phyloP scores from a whole-genome alignment of 2,113 vertebrate genomes.

The Ailurus styani region DNA sequence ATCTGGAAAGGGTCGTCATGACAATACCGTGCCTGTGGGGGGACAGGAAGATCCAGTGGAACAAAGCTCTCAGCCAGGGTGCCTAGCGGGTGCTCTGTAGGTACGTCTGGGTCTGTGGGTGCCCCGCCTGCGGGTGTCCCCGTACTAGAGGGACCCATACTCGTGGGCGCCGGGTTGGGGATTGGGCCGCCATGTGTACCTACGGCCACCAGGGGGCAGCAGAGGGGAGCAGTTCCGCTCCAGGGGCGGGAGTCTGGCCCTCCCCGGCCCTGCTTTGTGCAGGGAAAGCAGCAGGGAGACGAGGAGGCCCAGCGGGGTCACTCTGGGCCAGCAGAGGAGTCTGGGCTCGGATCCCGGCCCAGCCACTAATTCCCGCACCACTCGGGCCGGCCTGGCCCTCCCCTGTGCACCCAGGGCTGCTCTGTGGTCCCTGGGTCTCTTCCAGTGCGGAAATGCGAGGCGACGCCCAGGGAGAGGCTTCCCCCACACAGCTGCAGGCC shows the following conservation, averaged over 20 bases:
- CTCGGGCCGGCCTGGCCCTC: not conserved
- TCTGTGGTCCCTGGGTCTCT: not conserved
- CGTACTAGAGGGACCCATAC: no score
- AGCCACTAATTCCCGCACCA: not conserved
- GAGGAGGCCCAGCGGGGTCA: constrained; percentile 3
- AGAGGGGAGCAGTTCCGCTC: not conserved
- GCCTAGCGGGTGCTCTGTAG: not conserved
- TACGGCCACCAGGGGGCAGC: constrained; percentile 24
- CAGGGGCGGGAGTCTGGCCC: fast-evolving
- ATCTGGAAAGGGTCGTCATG: not conserved
- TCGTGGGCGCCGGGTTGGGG: not conserved
- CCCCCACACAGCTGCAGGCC: not conserved
- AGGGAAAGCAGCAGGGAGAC: not conserved
- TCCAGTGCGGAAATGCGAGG: not conserved
- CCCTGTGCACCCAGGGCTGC: not conserved
- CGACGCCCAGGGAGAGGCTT: not conserved
- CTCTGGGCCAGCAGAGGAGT: not conserved
- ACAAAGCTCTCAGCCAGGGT: not conserved
- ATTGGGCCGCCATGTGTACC: fast-evolving
- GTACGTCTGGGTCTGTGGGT: not conserved
- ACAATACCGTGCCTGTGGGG: not conserved
- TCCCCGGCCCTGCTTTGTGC: not conserved
- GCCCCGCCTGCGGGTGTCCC: not conserved
- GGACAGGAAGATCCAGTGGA: fast-evolving
- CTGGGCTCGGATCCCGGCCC: not conserved